These are phyloP conservation scores for Proteles cristata DNA, from an alignment of 2,113 vertebrate species.

Conservation along the genomic window DNA sequence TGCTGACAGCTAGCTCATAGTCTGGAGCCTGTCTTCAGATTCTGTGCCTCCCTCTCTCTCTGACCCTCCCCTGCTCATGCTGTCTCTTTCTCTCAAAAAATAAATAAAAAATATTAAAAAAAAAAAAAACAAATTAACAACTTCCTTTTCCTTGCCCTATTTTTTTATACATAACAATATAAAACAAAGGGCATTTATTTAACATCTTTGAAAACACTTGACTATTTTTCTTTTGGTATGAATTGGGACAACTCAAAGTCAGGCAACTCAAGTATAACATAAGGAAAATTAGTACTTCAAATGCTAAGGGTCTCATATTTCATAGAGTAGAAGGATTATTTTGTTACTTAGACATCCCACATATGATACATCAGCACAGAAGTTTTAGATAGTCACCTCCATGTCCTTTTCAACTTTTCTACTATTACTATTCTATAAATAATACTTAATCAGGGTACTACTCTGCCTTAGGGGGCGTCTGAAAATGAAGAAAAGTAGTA, in stretches of 20 bases:
- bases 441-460: neutral
- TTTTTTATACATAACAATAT: neutral
- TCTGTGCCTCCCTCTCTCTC: too few species aligned
- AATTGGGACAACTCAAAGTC: constrained; percentile 16
- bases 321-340: neutral
- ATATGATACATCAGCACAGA: neutral
- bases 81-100: too few species aligned
- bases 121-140: neutral
- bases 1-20: too few species aligned
- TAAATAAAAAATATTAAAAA: too few species aligned
- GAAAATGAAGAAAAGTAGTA: neutral
- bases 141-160: neutral
- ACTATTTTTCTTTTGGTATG: neutral
- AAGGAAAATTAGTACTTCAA: neutral
- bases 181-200: constrained; percentile 11
- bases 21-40: too few species aligned
- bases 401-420: neutral
- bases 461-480: neutral
- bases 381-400: neutral
- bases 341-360: neutral
- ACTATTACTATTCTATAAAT: neutral
- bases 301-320: neutral
- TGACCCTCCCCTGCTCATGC: too few species aligned
- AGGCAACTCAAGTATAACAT: neutral
- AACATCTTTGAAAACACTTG: constrained; percentile 15